These are phyloP conservation scores for Mola mola DNA, from an alignment of 2,113 vertebrate species.

Conservation along the genomic window DNA sequence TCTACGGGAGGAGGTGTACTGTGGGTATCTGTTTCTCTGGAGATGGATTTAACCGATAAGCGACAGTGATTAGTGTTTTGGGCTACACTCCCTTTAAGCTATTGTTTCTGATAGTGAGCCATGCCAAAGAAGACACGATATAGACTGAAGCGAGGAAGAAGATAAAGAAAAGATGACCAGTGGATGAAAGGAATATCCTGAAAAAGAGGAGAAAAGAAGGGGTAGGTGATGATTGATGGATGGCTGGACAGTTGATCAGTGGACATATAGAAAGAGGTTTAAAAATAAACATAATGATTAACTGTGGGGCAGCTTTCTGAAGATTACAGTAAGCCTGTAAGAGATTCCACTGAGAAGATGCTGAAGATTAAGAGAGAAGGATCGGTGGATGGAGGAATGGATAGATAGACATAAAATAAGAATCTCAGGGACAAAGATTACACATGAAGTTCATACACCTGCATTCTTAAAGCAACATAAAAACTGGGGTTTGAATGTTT, in stretches of 20 bases:
- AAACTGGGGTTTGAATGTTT: too few relatives aligned
- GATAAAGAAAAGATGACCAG: background rate
- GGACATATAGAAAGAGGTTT: slow-evolving; percentile 55
- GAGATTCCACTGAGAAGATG: slow-evolving; percentile 13
- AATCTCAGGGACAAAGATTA: too few relatives aligned
- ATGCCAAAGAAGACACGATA: too few relatives aligned
- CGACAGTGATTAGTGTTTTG: slow-evolving; percentile 25
- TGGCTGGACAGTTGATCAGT: slow-evolving; percentile 16
- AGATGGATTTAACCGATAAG: slow-evolving; percentile 14
- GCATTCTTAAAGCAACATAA: too few relatives aligned
- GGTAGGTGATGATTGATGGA: slow-evolving; percentile 36
- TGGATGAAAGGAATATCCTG: background rate
- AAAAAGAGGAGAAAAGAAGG: background rate
- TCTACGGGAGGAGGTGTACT: slow-evolving; percentile 7
- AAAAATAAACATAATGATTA: slow-evolving; percentile 46
- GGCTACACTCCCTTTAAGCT: slow-evolving; percentile 12
- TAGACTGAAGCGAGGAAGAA: too few relatives aligned
- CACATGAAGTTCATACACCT: too few relatives aligned
- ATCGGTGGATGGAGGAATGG: background rate
- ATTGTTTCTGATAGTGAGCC: slow-evolving; percentile 20
- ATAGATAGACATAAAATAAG: too few relatives aligned
- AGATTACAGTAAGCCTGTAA: slow-evolving; percentile 31
- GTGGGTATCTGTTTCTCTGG: slow-evolving; percentile 39
- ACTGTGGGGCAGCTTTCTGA: slow-evolving; percentile 32
- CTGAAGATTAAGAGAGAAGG: slow-evolving; percentile 2